phyloP scores from a whole-genome alignment of 2,888 invertebrate species.

The Hirudinaria manillensis region DNA sequence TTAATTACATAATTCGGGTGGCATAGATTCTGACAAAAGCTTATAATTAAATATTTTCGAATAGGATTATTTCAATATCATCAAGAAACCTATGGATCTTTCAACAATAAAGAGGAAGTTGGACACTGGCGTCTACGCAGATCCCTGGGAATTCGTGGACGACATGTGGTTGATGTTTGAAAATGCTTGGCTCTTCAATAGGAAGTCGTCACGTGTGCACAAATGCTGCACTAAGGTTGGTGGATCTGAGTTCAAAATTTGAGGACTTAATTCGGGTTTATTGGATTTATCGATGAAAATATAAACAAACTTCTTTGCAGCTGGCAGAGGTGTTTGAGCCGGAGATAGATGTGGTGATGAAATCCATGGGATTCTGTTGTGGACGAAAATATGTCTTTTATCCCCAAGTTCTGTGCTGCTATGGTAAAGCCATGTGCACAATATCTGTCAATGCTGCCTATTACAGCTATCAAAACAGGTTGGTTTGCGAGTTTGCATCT shows the following conservation, averaged over 20 bases:
- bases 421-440: conserved; percentile 86
- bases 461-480: conserved; percentile 96
- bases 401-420: conserved; percentile 97
- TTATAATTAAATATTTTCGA: not conserved
- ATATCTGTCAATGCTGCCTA: conserved; percentile 97
- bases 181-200: conserved; percentile 98
- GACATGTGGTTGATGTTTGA: conserved; percentile 99
- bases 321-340: conserved; percentile 93
- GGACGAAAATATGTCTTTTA: conserved; percentile 98
- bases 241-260: not conserved
- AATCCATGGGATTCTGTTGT: conserved; percentile 93
- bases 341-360: conserved; percentile 98
- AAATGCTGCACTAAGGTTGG: conserved; percentile 92
- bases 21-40: not conserved
- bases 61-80: conserved; percentile 90
- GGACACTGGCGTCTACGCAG: conserved; percentile 84
- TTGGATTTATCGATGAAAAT: not conserved
- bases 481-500: not conserved
- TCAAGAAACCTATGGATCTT: conserved; percentile 92
- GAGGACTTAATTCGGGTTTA: not conserved
- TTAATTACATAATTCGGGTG: too few species aligned
- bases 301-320: conserved; percentile 59
- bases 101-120: conserved; percentile 87
- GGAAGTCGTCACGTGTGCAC: conserved; percentile 94
- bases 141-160: conserved; percentile 98